Conservation (phyloP, 37 sponge, comb jelly and placozoan genomes). For the Ianthella basta region DNA sequence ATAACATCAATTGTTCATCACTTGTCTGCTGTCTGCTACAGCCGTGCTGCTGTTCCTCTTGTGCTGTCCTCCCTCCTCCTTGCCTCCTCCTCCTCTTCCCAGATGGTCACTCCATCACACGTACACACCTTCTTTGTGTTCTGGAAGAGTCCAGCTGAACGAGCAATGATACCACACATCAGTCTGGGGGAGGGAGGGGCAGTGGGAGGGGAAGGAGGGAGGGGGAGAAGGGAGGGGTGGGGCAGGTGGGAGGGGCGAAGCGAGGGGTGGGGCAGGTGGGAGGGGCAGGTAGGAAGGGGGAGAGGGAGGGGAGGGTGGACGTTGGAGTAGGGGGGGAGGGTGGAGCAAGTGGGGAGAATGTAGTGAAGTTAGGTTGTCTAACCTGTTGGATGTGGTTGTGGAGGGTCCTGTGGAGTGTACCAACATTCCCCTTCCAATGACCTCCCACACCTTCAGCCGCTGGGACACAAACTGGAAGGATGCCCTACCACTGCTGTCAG, state of each 20-base stretch:
- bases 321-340: not conserved
- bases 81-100: conserved; percentile 72
- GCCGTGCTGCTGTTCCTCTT: too few species aligned
- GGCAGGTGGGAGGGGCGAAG: too few species aligned
- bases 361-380: not conserved
- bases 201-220: too few species aligned
- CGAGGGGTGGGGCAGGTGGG: too few species aligned
- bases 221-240: too few species aligned
- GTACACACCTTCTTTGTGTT: conserved; percentile 85
- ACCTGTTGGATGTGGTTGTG: not conserved
- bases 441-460: conserved; percentile 56
- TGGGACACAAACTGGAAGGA: conserved; percentile 46
- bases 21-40: too few species aligned
- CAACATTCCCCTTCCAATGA: conserved; percentile 80
- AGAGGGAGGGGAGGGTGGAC: not conserved
- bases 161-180: conserved; percentile 78
- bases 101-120: conserved; percentile 85
- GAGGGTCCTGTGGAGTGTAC: conserved; percentile 32
- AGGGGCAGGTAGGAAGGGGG: not conserved
- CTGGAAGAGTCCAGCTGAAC: conserved; percentile 89
- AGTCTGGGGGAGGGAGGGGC: too few species aligned
- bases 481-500: conserved; percentile 51
- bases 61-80: not conserved
- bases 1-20: too few species aligned
- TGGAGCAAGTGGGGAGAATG: not conserved